These are phyloP conservation scores for Ophiodon elongatus DNA, from an alignment of 2,113 vertebrate species.

Conservation along the genomic window DNA sequence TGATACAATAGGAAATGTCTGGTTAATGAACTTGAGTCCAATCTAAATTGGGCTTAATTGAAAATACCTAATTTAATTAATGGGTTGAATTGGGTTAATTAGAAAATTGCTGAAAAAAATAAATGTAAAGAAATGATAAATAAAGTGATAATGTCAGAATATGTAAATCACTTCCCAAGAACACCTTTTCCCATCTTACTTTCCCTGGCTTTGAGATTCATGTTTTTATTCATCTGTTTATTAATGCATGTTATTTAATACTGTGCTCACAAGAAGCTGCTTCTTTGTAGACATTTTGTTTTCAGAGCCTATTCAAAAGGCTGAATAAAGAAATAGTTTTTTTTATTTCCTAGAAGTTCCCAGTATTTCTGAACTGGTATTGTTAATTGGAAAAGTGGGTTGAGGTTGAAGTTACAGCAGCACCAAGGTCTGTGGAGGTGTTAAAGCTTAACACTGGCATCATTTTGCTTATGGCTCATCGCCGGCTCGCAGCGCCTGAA, in stretches of 20 bases:
- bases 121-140: not conserved
- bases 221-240: not conserved
- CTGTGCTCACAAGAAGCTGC: not conserved
- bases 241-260: not conserved
- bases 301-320: not conserved
- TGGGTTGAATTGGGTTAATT: not conserved
- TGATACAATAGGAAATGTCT: not conserved
- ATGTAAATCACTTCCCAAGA: not conserved
- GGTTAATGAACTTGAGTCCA: not conserved
- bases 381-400: constrained; percentile 41
- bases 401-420: constrained; percentile 18
- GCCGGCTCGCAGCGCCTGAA: constrained; percentile 7
- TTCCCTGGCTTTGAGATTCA: not conserved
- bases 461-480: constrained; percentile 21
- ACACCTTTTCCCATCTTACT: not conserved
- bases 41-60: not conserved
- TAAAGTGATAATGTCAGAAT: not conserved
- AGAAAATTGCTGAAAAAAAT: not conserved
- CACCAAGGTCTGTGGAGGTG: constrained; percentile 10
- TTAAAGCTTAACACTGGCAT: constrained; percentile 38
- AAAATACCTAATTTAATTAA: not conserved
- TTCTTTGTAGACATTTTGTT: not conserved
- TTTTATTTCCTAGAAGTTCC: not conserved
- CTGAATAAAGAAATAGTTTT: not conserved
- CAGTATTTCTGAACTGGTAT: not conserved